These are phyloP conservation scores for Squalus acanthias DNA, from an alignment of 2,797 vertebrate genomes.

Conservation along the genomic window DNA sequence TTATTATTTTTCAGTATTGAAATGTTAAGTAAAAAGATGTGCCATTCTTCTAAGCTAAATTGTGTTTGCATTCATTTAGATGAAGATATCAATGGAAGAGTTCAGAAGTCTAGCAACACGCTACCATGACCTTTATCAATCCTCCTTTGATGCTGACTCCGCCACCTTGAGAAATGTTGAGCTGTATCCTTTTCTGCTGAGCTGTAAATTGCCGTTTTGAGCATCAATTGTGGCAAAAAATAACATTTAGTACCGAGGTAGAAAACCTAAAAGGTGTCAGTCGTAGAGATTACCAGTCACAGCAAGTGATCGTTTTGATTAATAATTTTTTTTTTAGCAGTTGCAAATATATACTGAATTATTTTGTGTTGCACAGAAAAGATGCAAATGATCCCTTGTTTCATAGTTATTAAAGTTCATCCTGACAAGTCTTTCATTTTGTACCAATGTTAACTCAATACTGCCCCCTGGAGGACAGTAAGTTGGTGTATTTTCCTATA, in stretches of 20 bases:
- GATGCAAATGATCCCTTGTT: background rate
- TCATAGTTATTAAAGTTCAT: background rate
- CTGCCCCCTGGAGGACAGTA: background rate
- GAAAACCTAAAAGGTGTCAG: background rate
- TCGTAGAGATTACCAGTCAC: background rate
- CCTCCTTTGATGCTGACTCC: slow-evolving; percentile 90
- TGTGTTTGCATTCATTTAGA: slow-evolving; percentile 56
- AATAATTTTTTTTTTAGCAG: no score
- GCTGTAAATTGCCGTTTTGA: background rate
- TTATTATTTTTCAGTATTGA: background rate
- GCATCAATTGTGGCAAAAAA: background rate
- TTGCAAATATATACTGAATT: background rate
- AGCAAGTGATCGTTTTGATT: background rate
- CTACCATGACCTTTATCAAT: slow-evolving; percentile 88
- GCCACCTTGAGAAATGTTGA: slow-evolving; percentile 89
- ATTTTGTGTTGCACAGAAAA: background rate
- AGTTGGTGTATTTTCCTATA: background rate
- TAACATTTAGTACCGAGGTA: background rate
- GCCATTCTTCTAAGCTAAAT: background rate
- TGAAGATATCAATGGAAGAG: slow-evolving; percentile 95
- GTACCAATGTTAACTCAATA: background rate
- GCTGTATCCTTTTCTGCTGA: slow-evolving; percentile 75
- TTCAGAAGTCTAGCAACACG: slow-evolving; percentile 79
- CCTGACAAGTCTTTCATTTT: background rate
- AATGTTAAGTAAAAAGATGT: background rate